These are phyloP conservation scores for Phymastichus coffea DNA, from an alignment of 1,140 invertebrate species.

Conservation along the genomic window DNA sequence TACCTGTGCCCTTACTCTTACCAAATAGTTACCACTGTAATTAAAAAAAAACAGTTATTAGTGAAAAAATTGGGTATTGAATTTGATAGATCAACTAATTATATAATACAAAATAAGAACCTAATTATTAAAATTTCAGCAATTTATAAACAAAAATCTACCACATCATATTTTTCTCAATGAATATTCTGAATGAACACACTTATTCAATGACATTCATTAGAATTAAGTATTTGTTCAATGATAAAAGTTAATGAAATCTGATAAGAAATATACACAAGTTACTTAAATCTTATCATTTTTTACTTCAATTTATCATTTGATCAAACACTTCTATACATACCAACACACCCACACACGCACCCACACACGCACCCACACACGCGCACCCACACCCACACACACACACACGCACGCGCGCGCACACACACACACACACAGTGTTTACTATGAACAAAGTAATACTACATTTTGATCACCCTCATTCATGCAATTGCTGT, in stretches of 20 bases:
- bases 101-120: neutral
- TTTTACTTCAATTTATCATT: neutral
- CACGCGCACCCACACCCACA: too few relatives aligned
- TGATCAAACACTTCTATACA: too few relatives aligned
- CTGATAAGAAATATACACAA: constrained; percentile 12
- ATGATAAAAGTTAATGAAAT: constrained; percentile 17
- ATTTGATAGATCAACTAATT: neutral
- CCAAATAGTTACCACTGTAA: constrained; percentile 86
- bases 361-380: too few relatives aligned
- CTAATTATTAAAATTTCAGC: constrained; percentile 1
- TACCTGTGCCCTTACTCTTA: constrained; percentile 95
- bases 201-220: constrained; percentile 9
- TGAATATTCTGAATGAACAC: neutral
- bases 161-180: neutral
- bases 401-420: too few relatives aligned
- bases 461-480: neutral
- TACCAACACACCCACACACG: too few relatives aligned
- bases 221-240: constrained; percentile 18
- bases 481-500: neutral
- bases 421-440: neutral
- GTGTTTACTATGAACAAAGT: neutral
- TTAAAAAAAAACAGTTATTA: constrained; percentile 14
- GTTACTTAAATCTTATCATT: neutral
- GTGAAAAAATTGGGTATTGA: neutral
- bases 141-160: neutral